Conservation (phyloP, 2,113 vertebrate species). For the Corythaixoides concolor region DNA sequence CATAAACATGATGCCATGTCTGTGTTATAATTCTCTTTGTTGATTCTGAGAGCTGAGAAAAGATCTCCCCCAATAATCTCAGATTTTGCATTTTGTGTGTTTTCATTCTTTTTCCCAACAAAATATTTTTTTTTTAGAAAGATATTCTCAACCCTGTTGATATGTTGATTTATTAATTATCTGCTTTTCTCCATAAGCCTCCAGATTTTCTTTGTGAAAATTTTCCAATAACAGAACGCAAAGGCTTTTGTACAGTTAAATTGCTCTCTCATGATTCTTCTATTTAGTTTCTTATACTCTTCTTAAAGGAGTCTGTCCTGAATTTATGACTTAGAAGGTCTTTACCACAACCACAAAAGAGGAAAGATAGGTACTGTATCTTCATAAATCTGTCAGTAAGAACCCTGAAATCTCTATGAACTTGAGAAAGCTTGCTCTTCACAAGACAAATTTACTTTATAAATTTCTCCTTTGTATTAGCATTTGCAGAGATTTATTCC, state of each 20-base stretch:
- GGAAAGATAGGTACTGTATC: neutral
- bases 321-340: neutral
- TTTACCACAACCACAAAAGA: neutral
- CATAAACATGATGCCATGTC: neutral
- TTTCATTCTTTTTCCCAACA: neutral
- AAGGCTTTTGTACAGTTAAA: neutral
- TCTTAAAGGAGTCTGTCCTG: neutral
- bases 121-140: neutral
- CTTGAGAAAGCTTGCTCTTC: neutral
- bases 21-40: neutral
- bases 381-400: neutral
- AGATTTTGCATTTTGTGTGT: neutral
- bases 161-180: neutral
- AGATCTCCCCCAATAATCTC: neutral
- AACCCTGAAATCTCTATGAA: neutral
- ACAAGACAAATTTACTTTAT: neutral
- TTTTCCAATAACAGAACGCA: neutral
- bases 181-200: neutral
- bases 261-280: neutral
- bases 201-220: neutral
- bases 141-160: neutral
- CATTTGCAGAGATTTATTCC: neutral
- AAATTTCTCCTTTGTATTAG: neutral
- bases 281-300: neutral
- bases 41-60: neutral